Evolutionary conservation across 2,797 vertebrate genomes (phyloP), one percentile per base, ranked within the genome.

Genomic region (Trematomus bernacchii): DNA sequence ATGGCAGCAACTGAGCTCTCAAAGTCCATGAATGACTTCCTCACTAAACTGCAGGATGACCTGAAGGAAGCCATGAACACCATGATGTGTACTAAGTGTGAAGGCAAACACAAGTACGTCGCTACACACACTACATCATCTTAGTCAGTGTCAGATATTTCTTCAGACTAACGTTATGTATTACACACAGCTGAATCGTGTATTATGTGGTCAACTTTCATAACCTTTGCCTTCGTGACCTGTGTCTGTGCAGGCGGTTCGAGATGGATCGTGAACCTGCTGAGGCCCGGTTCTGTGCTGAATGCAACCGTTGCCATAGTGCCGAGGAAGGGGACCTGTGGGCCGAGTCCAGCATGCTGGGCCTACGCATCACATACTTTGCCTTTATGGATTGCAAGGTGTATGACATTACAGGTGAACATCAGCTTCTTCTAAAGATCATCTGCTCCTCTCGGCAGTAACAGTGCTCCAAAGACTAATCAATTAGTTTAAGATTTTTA

Each of bases 11-110:
- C 96, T 0, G 97, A 99, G 82, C 94, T 99, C 83, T 96, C 95
- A 3, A 95, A 95, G 71, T 98, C 97, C 37, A 96, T 99, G 96
- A 97, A 96, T 0, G 97, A 98, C 79, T 97, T 99, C 88, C 95
- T 99, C 73, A 96, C 94, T 60, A 97, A 97, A 82, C 95, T 99
- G 83, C 97, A 98, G 92, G 97, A 98, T 18, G 97, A 98, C 82
- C 94, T 99, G 85, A 96, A 96, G 73, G 97, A 98, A 79, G 97
- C 97, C 87, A 97, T 99, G 97, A 98, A 98, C 93, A 98, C 97
- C 66, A 98, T 98, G 97, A 97, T 97, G 96, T 98, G 97, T 84
- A 98, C 96, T 84, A 96, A 96, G 83, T 99, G 97, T 93, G 97
- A 97, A 90, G 97, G 97, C 75, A 98, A 97, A 91, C 98, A 99